Conservation (phyloP, 23 tunicate species). For the Trididemnum miniatum region DNA sequence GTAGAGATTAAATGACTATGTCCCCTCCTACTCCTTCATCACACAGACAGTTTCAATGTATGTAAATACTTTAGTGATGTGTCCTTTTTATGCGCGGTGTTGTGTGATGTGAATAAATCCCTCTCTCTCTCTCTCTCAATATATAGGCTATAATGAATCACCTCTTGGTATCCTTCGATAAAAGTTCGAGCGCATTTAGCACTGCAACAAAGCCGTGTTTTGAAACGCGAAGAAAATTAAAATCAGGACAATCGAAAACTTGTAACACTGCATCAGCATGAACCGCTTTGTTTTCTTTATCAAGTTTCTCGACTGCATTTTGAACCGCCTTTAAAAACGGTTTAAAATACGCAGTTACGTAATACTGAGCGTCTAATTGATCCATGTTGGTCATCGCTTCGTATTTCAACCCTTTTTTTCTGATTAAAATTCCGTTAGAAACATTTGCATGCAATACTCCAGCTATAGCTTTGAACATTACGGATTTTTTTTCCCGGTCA, state of each 20-base stretch:
- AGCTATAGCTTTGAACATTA: not conserved
- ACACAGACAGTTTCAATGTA: no score
- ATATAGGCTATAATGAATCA: no score
- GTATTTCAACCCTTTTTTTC: slow-evolving; percentile 26
- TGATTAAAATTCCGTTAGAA: slow-evolving; percentile 17
- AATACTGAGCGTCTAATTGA: slow-evolving; percentile 46
- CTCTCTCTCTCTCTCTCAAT: no score
- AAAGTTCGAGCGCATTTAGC: not conserved
- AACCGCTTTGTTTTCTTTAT: not conserved
- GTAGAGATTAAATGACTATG: no score
- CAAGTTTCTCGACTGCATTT: not conserved
- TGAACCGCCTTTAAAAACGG: slow-evolving; percentile 1
- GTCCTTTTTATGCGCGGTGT: no score
- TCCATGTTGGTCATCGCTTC: slow-evolving; percentile 37
- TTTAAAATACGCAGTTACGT: slow-evolving; percentile 12
- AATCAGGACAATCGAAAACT: slow-evolving; percentile 10
- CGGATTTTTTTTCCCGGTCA: not conserved
- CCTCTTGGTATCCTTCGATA: no score
- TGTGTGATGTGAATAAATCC: no score
- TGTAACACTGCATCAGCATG: not conserved
- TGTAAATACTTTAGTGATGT: no score
- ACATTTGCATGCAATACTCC: slow-evolving; percentile 13
- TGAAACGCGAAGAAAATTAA: slow-evolving; percentile 25
- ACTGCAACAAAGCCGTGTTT: slow-evolving; percentile 27
- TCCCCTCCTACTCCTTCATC: no score